These are phyloP conservation scores for Lysandra coridon DNA, from an alignment of 2,888 invertebrate genomes.

Conservation along the genomic window DNA sequence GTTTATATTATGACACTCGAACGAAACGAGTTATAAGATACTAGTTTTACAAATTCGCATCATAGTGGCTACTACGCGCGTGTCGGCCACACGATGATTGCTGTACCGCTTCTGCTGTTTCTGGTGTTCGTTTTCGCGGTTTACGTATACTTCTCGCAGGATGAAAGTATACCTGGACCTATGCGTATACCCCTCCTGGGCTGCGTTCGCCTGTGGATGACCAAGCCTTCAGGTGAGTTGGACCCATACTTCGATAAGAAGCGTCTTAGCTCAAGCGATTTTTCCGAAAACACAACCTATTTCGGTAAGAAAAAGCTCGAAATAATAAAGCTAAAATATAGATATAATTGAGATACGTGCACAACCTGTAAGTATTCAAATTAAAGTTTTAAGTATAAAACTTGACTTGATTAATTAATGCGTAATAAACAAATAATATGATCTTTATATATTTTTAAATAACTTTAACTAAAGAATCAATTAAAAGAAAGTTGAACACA, in stretches of 20 bases:
- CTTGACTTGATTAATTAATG: no score
- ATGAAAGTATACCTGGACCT: conserved; percentile 3
- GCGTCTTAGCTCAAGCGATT: no score
- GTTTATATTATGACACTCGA: background rate
- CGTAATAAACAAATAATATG: no score
- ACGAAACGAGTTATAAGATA: background rate
- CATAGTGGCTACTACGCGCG: background rate
- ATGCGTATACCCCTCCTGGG: conserved; percentile 15
- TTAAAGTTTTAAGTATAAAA: no score
- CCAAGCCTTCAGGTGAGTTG: conserved; percentile 2
- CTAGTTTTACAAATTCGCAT: background rate
- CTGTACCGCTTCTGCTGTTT: background rate
- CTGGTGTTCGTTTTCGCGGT: background rate
- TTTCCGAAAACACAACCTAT: no score
- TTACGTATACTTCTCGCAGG: background rate
- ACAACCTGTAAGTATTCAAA: no score
- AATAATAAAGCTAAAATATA: no score
- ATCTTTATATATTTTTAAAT: no score
- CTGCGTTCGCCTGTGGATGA: background rate
- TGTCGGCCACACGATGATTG: background rate
- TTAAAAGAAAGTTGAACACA: no score
- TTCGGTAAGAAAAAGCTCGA: no score
- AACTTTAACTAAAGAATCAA: no score
- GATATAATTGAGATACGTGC: no score
- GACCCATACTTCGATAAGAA: background rate